Evolutionary conservation across 1,140 invertebrate species (phyloP).

Genomic region (Dendroctonus valens): DNA sequence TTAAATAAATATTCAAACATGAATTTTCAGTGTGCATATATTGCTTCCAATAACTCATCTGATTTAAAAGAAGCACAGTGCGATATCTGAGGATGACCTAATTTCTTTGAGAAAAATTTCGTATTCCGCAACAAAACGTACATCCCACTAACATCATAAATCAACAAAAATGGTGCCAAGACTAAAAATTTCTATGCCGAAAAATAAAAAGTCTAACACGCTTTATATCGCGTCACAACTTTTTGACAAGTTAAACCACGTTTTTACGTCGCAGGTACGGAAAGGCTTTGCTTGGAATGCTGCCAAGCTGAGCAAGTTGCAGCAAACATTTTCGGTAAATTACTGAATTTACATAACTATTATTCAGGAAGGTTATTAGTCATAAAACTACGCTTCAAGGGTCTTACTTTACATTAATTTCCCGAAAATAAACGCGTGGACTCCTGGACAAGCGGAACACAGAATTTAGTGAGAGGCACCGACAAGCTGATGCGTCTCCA

Average conservation of each 20-base stretch:
- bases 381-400: conserved; percentile 31
- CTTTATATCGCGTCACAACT: conserved; percentile 17
- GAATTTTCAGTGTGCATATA: too few species aligned
- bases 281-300: conserved; percentile 11
- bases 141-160: conserved; percentile 1
- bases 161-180: conserved; percentile 7
- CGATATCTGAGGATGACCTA: too few species aligned
- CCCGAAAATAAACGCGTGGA: conserved; percentile 20
- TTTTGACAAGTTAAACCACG: conserved; percentile 26
- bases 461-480: conserved; percentile 4
- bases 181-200: conserved; percentile 6
- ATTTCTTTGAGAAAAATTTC: too few species aligned
- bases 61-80: too few species aligned
- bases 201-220: conserved; percentile 9
- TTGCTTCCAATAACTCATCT: too few species aligned
- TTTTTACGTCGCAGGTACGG: conserved; percentile 18
- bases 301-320: conserved; percentile 18
- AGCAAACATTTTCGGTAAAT: conserved; percentile 26
- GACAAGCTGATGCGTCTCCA: conserved; percentile 18
- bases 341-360: conserved; percentile 29
- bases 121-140: not conserved
- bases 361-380: conserved; percentile 33
- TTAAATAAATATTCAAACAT: too few species aligned
- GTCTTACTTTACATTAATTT: conserved; percentile 30
- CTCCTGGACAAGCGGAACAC: conserved; percentile 20